Evolutionary conservation across 1,140 invertebrate species (phyloP), one percentile per base, ranked within the genome.

Genomic region (Nephila pilipes): DNA sequence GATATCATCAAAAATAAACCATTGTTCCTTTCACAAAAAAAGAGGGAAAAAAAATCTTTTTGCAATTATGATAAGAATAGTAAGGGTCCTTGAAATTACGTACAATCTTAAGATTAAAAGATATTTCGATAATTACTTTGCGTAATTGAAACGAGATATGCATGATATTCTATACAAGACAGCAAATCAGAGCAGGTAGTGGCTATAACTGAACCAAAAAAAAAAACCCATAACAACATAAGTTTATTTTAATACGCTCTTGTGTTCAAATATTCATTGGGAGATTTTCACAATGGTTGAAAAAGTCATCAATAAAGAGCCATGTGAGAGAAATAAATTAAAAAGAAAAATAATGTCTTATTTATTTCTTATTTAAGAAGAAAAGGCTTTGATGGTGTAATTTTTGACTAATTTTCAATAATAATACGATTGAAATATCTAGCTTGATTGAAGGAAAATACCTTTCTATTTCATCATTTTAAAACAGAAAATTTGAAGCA

Each of bases 61-160:
- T 85, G 38, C 58, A 92, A 92, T 92, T 85, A 92, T 85, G 81
- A 85, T 85, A 83, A 91, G 90, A 83, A 85, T 91, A 57, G 85
- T 88, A 89, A 89, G 87, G 87, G 87, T 79, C 79, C 87, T 89
- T 89, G 69, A 89, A 89, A 89, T 79, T 79, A 89, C 63, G 87
- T 57, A 79, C n/a, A 57, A 79, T 65, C 69, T 79, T 6, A 25
- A 89, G 65, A 89, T 89, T 89, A 89, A 89, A 89, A 89, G 87
- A 79, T 89, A 89, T 79, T 79, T 89, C 69, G 29, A 36, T 79
- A 79, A 89, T 89, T 89, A 89, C 65, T 79, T n/a, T 20, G 60
- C 65, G 38, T 89, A 89, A 89, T 89, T 88, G 85, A 88, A 88
- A 69, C n/a, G 38, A 58, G 60, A 88, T 65, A 88, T 69, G 36